These are phyloP conservation scores for Phasia obesa DNA, from an alignment of 2,888 invertebrate species.

Conservation along the genomic window DNA sequence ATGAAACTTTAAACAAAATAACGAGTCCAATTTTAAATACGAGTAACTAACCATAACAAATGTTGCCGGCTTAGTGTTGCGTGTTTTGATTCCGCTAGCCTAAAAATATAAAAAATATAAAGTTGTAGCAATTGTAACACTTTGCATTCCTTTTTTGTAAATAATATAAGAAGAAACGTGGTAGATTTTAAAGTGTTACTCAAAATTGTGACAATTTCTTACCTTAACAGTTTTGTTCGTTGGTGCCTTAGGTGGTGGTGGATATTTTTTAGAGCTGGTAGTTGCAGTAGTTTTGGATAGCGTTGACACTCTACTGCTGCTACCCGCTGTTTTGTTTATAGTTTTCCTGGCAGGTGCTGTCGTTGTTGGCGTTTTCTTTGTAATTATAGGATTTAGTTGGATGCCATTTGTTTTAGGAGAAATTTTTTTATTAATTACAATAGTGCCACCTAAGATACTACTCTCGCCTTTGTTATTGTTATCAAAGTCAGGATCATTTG, in stretches of 20 bases:
- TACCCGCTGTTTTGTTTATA: constrained; percentile 38
- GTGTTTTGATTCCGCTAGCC: constrained; percentile 43
- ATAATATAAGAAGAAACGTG: no score
- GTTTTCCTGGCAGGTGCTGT: constrained; percentile 33
- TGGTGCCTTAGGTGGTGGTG: constrained; percentile 44
- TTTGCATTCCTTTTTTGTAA: no score
- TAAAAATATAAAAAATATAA: not conserved
- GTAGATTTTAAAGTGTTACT: no score
- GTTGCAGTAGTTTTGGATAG: constrained; percentile 49
- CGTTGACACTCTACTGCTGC: constrained; percentile 73
- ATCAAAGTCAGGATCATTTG: constrained; percentile 71
- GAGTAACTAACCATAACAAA: constrained; percentile 61
- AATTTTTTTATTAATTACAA: constrained; percentile 44
- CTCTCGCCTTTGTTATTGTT: constrained; percentile 66
- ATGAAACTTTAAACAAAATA: not conserved
- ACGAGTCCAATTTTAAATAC: not conserved
- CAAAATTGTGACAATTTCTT: not conserved
- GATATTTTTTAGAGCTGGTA: constrained; percentile 37
- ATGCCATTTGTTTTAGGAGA: constrained; percentile 72
- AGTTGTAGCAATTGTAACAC: not conserved
- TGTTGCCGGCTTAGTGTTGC: constrained; percentile 62
- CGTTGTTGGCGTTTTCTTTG: constrained; percentile 77
- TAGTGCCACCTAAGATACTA: constrained; percentile 34
- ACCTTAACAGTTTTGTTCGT: constrained; percentile 65
- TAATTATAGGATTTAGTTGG: constrained; percentile 80